phyloP scores from a whole-genome alignment of 1,140 invertebrate species.

The Hetaerina americana region DNA sequence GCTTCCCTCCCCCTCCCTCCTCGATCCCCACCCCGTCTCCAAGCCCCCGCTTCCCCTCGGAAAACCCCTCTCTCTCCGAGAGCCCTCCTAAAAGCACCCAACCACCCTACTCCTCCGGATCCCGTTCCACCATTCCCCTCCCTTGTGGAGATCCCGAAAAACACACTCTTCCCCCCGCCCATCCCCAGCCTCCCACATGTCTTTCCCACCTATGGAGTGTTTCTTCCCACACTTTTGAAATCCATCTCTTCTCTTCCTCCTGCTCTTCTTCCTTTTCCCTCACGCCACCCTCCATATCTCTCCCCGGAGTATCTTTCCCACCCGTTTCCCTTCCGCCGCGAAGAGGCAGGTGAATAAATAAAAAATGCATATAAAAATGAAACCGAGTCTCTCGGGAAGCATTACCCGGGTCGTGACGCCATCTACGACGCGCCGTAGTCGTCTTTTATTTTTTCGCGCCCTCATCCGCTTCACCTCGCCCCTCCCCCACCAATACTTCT shows the following conservation, averaged over 20 bases:
- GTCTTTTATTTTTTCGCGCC: not conserved
- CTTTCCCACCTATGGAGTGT: not conserved
- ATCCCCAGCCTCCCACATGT: not conserved
- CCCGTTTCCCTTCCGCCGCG: not conserved
- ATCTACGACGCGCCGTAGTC: not conserved
- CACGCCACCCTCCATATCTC: not conserved
- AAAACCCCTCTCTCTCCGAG: not conserved
- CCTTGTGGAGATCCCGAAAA: too few relatives aligned
- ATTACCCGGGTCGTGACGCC: not conserved
- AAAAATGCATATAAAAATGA: slow-evolving; percentile 1
- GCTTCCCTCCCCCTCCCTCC: too few relatives aligned
- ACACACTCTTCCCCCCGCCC: not conserved
- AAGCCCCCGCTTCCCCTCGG: too few relatives aligned
- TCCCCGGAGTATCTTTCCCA: not conserved
- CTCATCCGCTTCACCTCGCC: not conserved
- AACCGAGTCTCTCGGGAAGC: not conserved
- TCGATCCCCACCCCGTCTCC: not conserved
- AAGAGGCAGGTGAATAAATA: not conserved
- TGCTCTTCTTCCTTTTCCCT: too few relatives aligned
- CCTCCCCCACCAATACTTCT: not conserved
- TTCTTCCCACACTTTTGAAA: not conserved
- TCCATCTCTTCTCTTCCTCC: not conserved
- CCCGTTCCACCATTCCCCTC: not conserved
- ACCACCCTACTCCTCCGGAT: not conserved
- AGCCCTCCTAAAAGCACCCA: not conserved